Conservation (phyloP, 64 coral and sea anemone species). For the Anthopleura sola region DNA sequence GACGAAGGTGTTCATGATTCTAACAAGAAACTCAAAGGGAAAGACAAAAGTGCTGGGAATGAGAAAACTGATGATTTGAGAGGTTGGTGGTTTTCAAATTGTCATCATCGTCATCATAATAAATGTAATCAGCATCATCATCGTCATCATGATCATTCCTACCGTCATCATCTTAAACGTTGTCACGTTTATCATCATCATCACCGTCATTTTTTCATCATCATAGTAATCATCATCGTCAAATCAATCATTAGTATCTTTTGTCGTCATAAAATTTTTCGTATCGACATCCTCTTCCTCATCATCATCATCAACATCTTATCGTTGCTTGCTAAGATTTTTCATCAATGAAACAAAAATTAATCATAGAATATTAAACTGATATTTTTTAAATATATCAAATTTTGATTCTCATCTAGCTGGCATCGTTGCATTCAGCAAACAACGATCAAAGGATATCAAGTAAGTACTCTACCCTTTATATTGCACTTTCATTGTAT, state of each 20-base stretch:
- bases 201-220: no score
- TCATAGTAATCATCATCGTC: no score
- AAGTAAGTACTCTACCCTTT: slow-evolving; percentile 50
- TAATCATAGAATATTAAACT: no score
- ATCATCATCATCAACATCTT: no score
- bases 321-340: no score
- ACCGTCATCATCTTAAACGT: neutral
- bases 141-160: no score
- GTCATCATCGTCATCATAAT: neutral
- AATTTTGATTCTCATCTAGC: no score
- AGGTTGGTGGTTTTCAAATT: neutral
- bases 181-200: neutral
- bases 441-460: slow-evolving; percentile 74
- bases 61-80: slow-evolving; percentile 17
- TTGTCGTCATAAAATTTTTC: no score
- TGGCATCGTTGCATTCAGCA: slow-evolving; percentile 37
- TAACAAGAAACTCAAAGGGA: slow-evolving; percentile 41
- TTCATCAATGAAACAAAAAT: no score
- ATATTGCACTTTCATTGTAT: neutral
- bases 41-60: neutral
- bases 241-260: no score
- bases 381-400: no score
- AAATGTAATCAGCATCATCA: neutral
- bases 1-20: slow-evolving; percentile 59
- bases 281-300: neutral